phyloP scores from a whole-genome alignment of 2,113 vertebrate genomes.

The Cricetomys ansorgei region DNA sequence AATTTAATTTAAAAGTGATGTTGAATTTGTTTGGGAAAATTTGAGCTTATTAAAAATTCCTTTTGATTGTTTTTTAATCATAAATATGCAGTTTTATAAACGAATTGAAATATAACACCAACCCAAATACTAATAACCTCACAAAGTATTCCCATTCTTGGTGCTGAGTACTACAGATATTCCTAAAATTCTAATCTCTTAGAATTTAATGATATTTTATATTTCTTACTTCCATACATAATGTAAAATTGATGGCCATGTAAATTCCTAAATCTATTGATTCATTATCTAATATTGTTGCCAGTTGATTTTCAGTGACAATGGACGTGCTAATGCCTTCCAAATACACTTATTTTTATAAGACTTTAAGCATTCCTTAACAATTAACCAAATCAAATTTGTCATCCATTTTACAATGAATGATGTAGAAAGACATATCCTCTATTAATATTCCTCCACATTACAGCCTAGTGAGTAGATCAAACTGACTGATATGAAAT shows the following conservation, averaged over 20 bases:
- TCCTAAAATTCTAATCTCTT: background rate
- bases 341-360: background rate
- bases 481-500: background rate
- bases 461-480: background rate
- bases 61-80: background rate
- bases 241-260: background rate
- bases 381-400: background rate
- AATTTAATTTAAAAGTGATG: conserved; percentile 68
- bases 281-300: conserved; percentile 7
- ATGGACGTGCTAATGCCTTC: background rate
- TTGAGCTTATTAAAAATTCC: conserved; percentile 34
- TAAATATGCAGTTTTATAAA: background rate
- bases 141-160: background rate
- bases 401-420: conserved; percentile 28
- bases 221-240: background rate
- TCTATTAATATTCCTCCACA: background rate
- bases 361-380: background rate
- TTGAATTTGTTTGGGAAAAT: conserved; percentile 48
- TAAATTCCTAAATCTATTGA: background rate
- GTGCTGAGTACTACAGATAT: background rate
- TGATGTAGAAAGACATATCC: background rate
- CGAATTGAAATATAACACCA: conserved; percentile 20
- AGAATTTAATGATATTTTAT: background rate
- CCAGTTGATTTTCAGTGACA: conserved; percentile 23
- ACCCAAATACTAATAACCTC: background rate